Conservation (phyloP, 53 echinoderm and acorn worm genomes). For the Temnopleurus reevesii region DNA sequence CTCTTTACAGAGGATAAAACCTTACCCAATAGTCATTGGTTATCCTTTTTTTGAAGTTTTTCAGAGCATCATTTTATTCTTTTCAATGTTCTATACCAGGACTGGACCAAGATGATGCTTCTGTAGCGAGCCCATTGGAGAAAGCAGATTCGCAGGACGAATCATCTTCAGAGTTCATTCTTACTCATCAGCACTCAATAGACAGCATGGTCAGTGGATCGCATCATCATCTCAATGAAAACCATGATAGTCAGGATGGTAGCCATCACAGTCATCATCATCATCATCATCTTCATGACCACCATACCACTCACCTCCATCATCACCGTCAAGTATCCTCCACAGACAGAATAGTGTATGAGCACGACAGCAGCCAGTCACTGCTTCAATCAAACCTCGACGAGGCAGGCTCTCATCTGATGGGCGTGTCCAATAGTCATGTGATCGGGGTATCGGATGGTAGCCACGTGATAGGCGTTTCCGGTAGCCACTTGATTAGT, state of each 20-base stretch:
- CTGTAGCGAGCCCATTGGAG: constrained; percentile 23
- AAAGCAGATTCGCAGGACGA: constrained; percentile 63
- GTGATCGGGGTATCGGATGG: constrained; percentile 48
- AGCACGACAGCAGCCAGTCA: constrained; percentile 62
- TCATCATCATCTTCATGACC: constrained; percentile 1
- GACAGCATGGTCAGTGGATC: constrained; percentile 76
- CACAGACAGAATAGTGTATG: constrained; percentile 66
- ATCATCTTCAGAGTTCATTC: constrained; percentile 71
- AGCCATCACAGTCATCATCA: constrained; percentile 59
- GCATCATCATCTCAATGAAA: constrained; percentile 41
- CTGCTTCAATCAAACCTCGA: constrained; percentile 87
- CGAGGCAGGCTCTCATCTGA: constrained; percentile 61
- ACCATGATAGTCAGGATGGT: constrained; percentile 30
- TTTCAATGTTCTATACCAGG: constrained; percentile 4
- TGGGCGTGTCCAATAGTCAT: constrained; percentile 54
- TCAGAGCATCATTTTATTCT: not conserved
- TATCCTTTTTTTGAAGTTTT: no score
- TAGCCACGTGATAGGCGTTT: constrained; percentile 7
- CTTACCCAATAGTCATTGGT: no score
- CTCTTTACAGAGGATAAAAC: no score
- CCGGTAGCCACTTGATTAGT: constrained; percentile 54
- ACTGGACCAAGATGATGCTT: constrained; percentile 70
- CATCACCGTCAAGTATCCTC: constrained; percentile 59
- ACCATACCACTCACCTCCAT: constrained; percentile 54
- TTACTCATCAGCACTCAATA: constrained; percentile 68